Evolutionary conservation across 2,888 invertebrate species (phyloP), one percentile per base, ranked within the genome.

Genomic region (Agonopterix heracliana): DNA sequence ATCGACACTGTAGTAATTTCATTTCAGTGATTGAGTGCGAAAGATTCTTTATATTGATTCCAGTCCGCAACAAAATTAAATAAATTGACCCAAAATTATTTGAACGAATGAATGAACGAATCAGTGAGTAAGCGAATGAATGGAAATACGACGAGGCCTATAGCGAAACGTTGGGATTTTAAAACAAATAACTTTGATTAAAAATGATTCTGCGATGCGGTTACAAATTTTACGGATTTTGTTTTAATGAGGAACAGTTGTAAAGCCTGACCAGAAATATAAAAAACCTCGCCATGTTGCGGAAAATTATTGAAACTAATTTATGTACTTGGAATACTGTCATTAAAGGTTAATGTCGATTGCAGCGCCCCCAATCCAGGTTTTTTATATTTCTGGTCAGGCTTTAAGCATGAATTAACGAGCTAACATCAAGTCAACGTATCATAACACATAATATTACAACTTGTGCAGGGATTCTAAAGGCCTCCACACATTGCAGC

Each of bases 11-110:
- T 26, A 26, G 5, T 26, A 26, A 55, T 53, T 56, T 54, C 52
- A 57, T 53, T 49, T 54, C 41, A 49, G 41, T 3, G 45, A 54
- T 45, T 59, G 56, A 50, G 50, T 45, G 48, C 50, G 51, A 59
- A 56, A 57, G 56, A 53, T 56, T 58, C 52, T 56, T 59, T 56
- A 53, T 48, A 55, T 58, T 57, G 58, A 52, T 55, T 54, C 45
- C 41, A 54, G 49, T 49, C 44, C 46, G 46, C 50, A 50, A 56
- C 51, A 60, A 54, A 59, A 55, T 59, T 60, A 49, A 56, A 59
- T 61, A 59, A 64, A 65, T 59, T 57, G 56, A 49, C 55, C 50
- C 46, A 51, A 57, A 63, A 61, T 64, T 52, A 60, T 65, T 61
- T 55, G 52, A 58, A 53, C 54, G 55, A 54, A 59, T 54, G 59